Evolutionary conservation across 2,797 vertebrate species (phyloP).

Genomic region (Sciurus carolinensis): DNA sequence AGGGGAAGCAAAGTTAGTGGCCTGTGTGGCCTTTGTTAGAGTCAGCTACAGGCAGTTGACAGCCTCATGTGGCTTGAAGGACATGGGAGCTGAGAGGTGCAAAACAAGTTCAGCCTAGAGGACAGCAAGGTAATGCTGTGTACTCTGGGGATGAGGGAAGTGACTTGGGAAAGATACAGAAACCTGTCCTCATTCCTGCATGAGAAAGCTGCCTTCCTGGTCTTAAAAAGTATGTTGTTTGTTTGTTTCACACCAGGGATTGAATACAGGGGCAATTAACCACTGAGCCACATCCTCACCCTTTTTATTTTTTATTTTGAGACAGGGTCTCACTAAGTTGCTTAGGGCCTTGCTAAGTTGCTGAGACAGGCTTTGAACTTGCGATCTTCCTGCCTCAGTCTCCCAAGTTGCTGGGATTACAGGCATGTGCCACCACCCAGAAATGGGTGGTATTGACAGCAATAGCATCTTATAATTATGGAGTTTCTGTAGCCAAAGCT

Average conservation of each 20-base stretch:
- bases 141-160: neutral
- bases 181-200: conserved; percentile 34
- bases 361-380: no score
- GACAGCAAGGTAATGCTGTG: conserved; percentile 18
- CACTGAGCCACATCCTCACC: no score
- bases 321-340: no score
- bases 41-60: conserved; percentile 75
- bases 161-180: conserved; percentile 47
- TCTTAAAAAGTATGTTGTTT: conserved; percentile 14
- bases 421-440: no score
- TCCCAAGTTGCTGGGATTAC: no score
- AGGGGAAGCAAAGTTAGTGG: conserved; percentile 30
- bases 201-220: conserved; percentile 7
- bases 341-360: no score
- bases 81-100: conserved; percentile 58
- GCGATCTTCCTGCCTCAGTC: no score
- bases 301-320: no score
- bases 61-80: conserved; percentile 73
- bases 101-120: conserved; percentile 67
- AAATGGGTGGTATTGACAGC: conserved; percentile 18
- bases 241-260: no score
- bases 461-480: conserved; percentile 14
- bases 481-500: conserved; percentile 51
- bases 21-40: conserved; percentile 75
- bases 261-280: no score